Conservation (phyloP, 2,888 invertebrate genomes). For the Eretmocerus hayati region DNA sequence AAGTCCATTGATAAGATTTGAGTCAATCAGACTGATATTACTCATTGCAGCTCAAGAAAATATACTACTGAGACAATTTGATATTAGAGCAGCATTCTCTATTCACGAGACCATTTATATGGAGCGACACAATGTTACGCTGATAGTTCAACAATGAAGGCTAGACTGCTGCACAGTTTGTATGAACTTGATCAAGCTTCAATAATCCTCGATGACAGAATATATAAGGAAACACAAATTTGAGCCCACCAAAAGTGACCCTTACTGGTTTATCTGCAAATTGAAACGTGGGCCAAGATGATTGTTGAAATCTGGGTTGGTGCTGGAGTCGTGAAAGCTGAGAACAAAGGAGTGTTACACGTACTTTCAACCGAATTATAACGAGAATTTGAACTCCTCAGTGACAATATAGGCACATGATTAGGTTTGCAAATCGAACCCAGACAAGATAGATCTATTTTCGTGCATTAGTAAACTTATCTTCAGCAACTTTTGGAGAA, state of each 20-base stretch:
- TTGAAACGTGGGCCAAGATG: too few relatives aligned
- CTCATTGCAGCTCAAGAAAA: constrained; percentile 25
- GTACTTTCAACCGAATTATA: constrained; percentile 9
- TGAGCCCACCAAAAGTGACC: neutral
- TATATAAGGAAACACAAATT: neutral
- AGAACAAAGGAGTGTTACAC: constrained; percentile 2
- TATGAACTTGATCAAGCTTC: constrained; percentile 3
- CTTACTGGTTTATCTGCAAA: constrained; percentile 1
- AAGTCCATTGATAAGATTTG: constrained; percentile 29
- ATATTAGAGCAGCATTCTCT: constrained; percentile 4
- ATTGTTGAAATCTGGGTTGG: constrained; percentile 4
- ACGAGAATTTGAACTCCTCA: constrained; percentile 18
- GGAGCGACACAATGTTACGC: neutral
- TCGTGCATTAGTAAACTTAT: constrained; percentile 18
- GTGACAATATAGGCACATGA: constrained; percentile 18
- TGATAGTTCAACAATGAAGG: neutral
- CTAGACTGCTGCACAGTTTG: neutral
- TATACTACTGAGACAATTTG: constrained; percentile 2
- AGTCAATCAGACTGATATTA: constrained; percentile 26
- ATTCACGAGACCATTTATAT: constrained; percentile 4
- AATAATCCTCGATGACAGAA: neutral
- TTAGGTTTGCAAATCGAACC: constrained; percentile 21
- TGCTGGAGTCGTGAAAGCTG: constrained; percentile 9
- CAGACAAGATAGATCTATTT: constrained; percentile 10
- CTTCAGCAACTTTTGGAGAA: constrained; percentile 15